Percentiles rank a stretch among this genome's conserved stretches.
These are phyloP conservation scores for Mamestra brassicae DNA, from an alignment of 2,888 invertebrate genomes.

Conservation along the genomic window DNA sequence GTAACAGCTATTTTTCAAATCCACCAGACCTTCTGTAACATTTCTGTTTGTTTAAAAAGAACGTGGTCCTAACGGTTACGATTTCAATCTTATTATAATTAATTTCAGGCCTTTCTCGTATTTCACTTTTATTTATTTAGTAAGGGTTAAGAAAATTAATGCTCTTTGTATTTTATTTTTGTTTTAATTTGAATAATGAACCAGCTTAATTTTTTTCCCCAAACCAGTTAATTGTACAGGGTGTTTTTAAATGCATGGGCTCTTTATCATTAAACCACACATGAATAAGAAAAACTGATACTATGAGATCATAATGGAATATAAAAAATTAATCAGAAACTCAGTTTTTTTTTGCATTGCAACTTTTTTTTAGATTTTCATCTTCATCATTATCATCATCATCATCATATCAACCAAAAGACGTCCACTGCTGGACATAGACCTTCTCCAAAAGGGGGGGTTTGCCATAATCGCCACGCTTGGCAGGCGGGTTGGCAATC, in stretches of 20 bases:
- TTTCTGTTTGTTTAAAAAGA: not conserved
- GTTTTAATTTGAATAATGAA: not conserved
- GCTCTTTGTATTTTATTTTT: not conserved
- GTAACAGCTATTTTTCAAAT: not conserved
- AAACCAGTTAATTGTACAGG: not conserved
- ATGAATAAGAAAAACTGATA: no score
- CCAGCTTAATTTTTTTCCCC: not conserved
- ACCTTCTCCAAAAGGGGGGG: no score
- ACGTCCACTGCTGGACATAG: no score
- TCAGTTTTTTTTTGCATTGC: no score
- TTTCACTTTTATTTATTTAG: constrained; percentile 43
- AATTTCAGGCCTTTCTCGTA: constrained; percentile 35
- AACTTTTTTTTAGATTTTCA: no score
- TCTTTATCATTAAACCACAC: no score
- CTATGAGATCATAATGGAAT: no score
- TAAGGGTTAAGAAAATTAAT: constrained; percentile 23
- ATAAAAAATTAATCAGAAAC: no score
- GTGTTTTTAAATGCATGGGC: not conserved
- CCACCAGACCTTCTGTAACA: constrained; percentile 1
- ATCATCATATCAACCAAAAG: no score
- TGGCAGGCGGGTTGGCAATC: no score
- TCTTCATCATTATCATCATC: no score
- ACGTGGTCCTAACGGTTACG: not conserved
- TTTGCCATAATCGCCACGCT: no score
- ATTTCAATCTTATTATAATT: constrained; percentile 47